Conservation (phyloP, 2,888 invertebrate genomes). For the Theretra japonica region DNA sequence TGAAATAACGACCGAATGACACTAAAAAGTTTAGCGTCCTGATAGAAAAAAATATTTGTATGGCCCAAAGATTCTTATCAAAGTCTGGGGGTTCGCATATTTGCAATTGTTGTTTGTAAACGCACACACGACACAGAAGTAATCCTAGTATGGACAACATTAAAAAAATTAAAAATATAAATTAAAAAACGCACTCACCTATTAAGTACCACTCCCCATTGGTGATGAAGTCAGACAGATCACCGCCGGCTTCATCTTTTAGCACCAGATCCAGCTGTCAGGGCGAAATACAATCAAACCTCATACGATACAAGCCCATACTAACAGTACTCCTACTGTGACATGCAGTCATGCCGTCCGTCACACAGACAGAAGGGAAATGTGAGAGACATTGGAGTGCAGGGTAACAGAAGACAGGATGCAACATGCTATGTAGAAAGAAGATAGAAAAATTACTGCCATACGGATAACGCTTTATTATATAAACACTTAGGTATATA, state of each 20-base stretch:
- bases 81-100: no score
- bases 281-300: conserved; percentile 53
- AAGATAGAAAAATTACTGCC: conserved; percentile 49
- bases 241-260: conserved; percentile 96
- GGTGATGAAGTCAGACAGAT: conserved; percentile 98
- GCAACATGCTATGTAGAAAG: conserved; percentile 43
- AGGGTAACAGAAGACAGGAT: conserved; percentile 48
- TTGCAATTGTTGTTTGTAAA: no score
- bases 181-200: conserved; percentile 87
- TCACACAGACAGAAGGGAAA: conserved; percentile 47
- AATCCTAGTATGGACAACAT: no score
- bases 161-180: no score
- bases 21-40: no score
- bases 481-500: conserved; percentile 9
- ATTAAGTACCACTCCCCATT: conserved; percentile 99
- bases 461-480: conserved; percentile 51
- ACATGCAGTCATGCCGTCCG: conserved; percentile 41
- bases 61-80: no score
- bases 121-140: no score
- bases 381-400: conserved; percentile 59
- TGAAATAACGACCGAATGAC: no score
- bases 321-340: conserved; percentile 18
- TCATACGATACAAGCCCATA: conserved; percentile 46
- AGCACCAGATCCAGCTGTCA: conserved; percentile 97
- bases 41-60: no score